Evolutionary conservation across 2,113 vertebrate species (phyloP), one percentile per base, ranked within the genome.

Genomic region (Spizaetus ornatus): DNA sequence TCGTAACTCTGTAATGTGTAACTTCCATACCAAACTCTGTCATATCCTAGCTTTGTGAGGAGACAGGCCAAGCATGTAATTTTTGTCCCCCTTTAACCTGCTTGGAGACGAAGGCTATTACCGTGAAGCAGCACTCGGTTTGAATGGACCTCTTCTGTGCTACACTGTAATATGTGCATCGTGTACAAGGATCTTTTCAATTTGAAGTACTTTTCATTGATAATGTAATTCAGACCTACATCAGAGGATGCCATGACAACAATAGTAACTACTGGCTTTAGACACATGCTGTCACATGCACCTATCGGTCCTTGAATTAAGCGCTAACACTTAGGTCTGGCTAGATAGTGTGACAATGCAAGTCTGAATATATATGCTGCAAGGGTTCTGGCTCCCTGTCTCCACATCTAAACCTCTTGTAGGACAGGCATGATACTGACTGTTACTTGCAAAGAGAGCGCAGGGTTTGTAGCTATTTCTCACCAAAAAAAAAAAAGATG

Each of bases 381-480:
- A 55, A 83, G 61, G n/a, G 19, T 10, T 61, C 48, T 72, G 67
- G 26, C 43, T 83, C 38, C 25, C 53, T 82, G 11, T 50, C 38
- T 53, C 25, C 27, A 18, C 17, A 86, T 61, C 47, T 67, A 47
- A 71, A 71, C 10, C 9, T 84, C 59, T 20, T 69, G 21, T 11
- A 84, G 40, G 40, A 45, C 58, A 36, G 42, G 63, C 2, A 2
- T 11, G 15, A 77, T 13, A 53, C 19, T 0, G 0, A 72, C 45
- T 62, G 23, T 25, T 53, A 72, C 36, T 52, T 47, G 48, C 56
- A 62, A 72, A 77, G 1, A 91, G 10, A 43, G 7, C 4, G 0
- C 21, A 74, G 11, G 15, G 32, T 42, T 52, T 94, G 25, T 25
- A 92, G 45, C 38, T 56, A 42, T 43, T 73, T 94, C 47, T 89